A percentile compares a stretch with the other conserved stretches of the same genome.
These are phyloP conservation scores for Noctua janthina DNA, from an alignment of 2,888 invertebrate genomes.

Conservation along the genomic window DNA sequence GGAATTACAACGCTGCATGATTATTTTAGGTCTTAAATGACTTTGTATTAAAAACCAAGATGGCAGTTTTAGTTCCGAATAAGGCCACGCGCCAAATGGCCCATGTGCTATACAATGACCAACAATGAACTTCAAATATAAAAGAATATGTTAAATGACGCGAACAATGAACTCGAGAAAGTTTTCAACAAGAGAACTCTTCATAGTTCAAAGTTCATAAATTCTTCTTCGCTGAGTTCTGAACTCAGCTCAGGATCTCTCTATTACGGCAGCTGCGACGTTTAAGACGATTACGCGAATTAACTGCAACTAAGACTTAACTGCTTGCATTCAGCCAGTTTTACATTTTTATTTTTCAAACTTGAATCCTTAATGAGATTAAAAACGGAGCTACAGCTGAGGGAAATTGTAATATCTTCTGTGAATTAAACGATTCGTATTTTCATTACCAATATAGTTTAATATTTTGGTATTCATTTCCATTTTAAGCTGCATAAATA, in stretches of 20 bases:
- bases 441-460: conserved; percentile 1
- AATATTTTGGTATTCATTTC: conserved; percentile 4
- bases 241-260: conserved; percentile 29
- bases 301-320: conserved; percentile 32
- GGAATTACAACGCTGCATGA: neutral
- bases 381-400: neutral
- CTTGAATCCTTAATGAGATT: neutral
- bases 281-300: conserved; percentile 43
- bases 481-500: neutral
- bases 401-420: neutral
- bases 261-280: conserved; percentile 21
- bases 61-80: neutral
- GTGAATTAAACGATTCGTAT: neutral
- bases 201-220: conserved; percentile 34
- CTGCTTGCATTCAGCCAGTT: neutral
- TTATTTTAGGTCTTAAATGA: too few relatives aligned
- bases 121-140: neutral
- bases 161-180: conserved; percentile 18
- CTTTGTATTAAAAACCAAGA: neutral
- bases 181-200: conserved; percentile 11
- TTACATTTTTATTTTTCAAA: conserved; percentile 4
- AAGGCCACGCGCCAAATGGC: neutral
- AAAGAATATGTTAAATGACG: conserved; percentile 27
- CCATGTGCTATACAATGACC: neutral
- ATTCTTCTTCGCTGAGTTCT: conserved; percentile 20